Evolutionary conservation across 2,113 vertebrate species (phyloP).

Genomic region (Sturnus vulgaris): DNA sequence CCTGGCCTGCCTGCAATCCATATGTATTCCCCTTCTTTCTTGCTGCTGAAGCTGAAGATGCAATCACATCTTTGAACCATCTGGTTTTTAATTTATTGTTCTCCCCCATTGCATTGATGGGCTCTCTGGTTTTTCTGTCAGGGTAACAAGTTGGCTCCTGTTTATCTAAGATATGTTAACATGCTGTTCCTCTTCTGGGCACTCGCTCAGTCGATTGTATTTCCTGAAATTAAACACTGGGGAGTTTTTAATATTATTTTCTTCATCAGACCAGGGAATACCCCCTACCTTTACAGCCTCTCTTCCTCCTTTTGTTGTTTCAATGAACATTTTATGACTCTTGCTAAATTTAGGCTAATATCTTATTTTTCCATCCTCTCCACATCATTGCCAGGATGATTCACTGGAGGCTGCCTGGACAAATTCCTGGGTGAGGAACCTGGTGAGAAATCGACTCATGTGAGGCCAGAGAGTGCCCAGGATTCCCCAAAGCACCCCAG

Average conservation of each 20-base stretch:
- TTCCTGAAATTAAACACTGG: conserved; percentile 58
- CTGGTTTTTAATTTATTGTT: conserved; percentile 53
- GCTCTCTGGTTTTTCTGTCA: not conserved
- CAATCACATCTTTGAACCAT: conserved; percentile 48
- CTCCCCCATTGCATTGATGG: not conserved
- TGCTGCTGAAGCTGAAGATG: conserved; percentile 46
- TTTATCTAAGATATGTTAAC: conserved; percentile 58
- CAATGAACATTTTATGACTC: not conserved
- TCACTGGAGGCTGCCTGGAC: not conserved
- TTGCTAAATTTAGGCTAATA: conserved; percentile 9
- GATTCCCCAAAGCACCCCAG: not conserved
- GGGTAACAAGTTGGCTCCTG: conserved; percentile 45
- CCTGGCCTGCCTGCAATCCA: conserved; percentile 21
- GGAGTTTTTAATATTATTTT: conserved; percentile 48
- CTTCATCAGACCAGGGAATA: conserved; percentile 41
- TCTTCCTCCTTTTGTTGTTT: conserved; percentile 54
- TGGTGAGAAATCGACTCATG: not conserved
- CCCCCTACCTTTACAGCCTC: conserved; percentile 15
- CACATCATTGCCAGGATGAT: not conserved
- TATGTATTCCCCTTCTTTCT: not conserved
- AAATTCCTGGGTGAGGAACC: not conserved
- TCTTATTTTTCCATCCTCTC: conserved; percentile 5
- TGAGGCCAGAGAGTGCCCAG: not conserved
- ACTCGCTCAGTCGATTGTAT: not conserved
- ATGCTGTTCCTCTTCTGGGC: conserved; percentile 45